Conservation (phyloP, 2,888 invertebrate genomes). For the Amphipoea lucens region DNA sequence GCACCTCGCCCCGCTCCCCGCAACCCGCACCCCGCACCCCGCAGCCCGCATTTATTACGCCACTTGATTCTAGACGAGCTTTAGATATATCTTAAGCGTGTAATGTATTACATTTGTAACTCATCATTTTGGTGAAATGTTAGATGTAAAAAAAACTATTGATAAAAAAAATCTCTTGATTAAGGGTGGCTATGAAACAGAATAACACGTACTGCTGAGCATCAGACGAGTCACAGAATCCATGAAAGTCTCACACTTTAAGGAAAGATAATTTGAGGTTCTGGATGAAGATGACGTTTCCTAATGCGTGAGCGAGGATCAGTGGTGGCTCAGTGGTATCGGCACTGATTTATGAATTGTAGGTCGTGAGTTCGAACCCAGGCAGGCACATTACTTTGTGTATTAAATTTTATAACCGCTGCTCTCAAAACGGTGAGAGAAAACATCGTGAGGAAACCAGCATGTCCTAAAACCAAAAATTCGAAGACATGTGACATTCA, state of each 20-base stretch:
- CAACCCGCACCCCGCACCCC: constrained; percentile 56
- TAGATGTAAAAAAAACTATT: neutral
- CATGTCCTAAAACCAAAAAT: no score
- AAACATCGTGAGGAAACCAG: no score
- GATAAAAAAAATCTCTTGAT: no score
- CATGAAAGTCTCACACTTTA: neutral
- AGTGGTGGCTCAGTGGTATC: no score
- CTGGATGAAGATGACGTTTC: neutral
- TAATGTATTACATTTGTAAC: constrained; percentile 1
- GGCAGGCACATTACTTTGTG: no score
- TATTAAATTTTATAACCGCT: no score
- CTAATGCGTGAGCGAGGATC: no score
- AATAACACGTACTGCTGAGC: neutral
- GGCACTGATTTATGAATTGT: no score
- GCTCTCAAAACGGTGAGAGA: no score
- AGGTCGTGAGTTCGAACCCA: no score
- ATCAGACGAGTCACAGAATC: neutral
- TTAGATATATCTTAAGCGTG: constrained; percentile 44
- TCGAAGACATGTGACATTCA: no score
- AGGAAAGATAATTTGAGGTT: neutral
- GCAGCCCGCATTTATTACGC: constrained; percentile 84
- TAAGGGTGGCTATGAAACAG: no score
- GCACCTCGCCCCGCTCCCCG: constrained; percentile 66
- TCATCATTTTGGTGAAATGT: neutral
- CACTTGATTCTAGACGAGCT: constrained; percentile 69